A percentile compares a stretch with the other conserved stretches of the same genome.
These are phyloP conservation scores for Anarrhichthys ocellatus DNA, from an alignment of 2,113 vertebrate genomes.

Conservation along the genomic window DNA sequence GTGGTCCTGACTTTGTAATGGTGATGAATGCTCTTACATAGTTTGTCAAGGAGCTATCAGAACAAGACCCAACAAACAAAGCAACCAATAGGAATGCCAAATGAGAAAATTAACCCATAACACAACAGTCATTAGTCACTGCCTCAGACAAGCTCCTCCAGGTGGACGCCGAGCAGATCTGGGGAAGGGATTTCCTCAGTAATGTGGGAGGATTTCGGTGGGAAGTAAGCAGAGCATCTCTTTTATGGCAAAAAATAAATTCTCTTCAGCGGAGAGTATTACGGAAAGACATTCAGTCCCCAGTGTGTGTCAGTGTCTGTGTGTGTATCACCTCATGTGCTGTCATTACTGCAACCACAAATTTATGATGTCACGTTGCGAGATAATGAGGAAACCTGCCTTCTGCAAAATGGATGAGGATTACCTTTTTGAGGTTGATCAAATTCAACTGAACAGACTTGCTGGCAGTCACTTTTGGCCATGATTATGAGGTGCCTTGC, in stretches of 20 bases:
- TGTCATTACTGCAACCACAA: background rate
- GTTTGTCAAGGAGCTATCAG: background rate
- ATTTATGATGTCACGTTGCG: background rate
- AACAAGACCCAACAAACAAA: slow-evolving; percentile 65
- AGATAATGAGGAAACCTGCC: slow-evolving; percentile 15
- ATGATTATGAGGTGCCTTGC: background rate
- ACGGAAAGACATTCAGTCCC: background rate
- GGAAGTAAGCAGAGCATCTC: slow-evolving; percentile 7
- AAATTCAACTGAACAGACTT: background rate
- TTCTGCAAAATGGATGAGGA: background rate
- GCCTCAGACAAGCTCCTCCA: slow-evolving; percentile 29
- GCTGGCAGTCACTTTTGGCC: no score
- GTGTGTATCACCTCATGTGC: background rate
- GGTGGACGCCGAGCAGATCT: slow-evolving; percentile 15
- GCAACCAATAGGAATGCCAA: slow-evolving; percentile 31
- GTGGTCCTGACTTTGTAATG: slow-evolving; percentile 9
- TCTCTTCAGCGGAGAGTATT: slow-evolving; percentile 7
- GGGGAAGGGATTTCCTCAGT: slow-evolving; percentile 59
- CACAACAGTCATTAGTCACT: slow-evolving; percentile 57
- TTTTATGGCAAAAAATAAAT: slow-evolving; percentile 36
- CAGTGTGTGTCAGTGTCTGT: background rate
- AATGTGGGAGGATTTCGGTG: slow-evolving; percentile 40
- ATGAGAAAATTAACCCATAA: slow-evolving; percentile 43
- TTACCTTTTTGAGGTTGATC: background rate
- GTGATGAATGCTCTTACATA: slow-evolving; percentile 28